Evolutionary conservation across 2,797 vertebrate species (phyloP).

Genomic region (Cuniculus paca): DNA sequence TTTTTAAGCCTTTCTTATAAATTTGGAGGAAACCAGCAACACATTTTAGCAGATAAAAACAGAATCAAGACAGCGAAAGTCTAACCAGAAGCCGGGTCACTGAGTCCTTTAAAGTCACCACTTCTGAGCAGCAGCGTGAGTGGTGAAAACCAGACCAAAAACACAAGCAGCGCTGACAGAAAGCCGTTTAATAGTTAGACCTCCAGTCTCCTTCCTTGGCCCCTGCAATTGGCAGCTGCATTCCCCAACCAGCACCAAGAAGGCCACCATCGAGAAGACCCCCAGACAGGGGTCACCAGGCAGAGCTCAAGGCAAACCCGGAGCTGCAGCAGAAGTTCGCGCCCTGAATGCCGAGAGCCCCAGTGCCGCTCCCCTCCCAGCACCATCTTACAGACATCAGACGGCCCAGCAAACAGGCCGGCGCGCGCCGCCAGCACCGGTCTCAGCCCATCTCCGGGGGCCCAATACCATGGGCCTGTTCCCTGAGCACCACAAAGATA

Average conservation of each 20-base stretch:
- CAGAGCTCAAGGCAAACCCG: background rate
- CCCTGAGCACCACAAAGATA: background rate
- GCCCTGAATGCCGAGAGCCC: background rate
- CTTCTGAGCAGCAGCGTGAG: background rate
- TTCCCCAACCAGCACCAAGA: background rate
- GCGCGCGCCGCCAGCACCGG: background rate
- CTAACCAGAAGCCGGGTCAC: background rate
- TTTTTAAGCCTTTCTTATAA: background rate
- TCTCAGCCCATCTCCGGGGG: background rate
- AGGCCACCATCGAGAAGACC: background rate
- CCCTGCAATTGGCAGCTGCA: background rate
- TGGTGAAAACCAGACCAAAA: background rate
- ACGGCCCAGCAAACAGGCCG: background rate
- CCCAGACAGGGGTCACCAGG: background rate
- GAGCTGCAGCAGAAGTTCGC: background rate
- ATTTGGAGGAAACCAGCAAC: background rate
- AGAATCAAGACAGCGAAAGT: background rate
- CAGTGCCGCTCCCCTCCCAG: no score
- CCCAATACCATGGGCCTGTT: constrained; percentile 13
- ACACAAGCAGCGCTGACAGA: background rate
- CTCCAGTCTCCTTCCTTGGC: background rate
- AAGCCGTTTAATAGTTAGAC: background rate
- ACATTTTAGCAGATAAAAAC: background rate
- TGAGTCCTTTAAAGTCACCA: no score
- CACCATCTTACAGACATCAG: background rate